Conservation (phyloP, 2,797 vertebrate genomes). For the Macroramphosus scolopax region DNA sequence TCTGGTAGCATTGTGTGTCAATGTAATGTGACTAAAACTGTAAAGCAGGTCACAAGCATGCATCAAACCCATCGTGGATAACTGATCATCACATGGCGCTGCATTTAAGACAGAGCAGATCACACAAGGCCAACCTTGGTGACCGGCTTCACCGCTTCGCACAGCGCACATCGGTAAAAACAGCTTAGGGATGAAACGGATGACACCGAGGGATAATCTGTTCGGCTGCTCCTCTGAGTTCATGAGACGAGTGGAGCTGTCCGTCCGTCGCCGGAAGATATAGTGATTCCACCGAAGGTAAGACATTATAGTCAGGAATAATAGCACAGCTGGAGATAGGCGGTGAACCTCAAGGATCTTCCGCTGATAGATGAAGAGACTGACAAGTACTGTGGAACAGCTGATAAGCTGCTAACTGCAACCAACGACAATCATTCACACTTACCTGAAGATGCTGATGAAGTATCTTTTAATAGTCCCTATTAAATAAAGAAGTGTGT, state of each 20-base stretch:
- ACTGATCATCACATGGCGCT: constrained; percentile 24
- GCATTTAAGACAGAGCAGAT: constrained; percentile 30
- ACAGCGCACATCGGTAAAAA: constrained; percentile 27
- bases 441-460: constrained; percentile 57
- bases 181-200: constrained; percentile 25
- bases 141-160: constrained; percentile 5
- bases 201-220: constrained; percentile 26
- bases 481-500: constrained; percentile 23
- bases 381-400: constrained; percentile 29
- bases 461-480: constrained; percentile 48
- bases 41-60: constrained; percentile 33
- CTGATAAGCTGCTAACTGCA: constrained; percentile 45
- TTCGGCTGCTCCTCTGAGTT: constrained; percentile 10
- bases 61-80: constrained; percentile 44
- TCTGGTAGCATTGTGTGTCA: constrained; percentile 3
- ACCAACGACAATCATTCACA: constrained; percentile 51
- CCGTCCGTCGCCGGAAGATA: constrained; percentile 6
- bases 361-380: constrained; percentile 49
- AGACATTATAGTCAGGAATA: constrained; percentile 42
- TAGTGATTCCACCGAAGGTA: constrained; percentile 25
- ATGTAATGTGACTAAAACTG: constrained; percentile 23
- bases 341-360: constrained; percentile 38
- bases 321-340: constrained; percentile 7
- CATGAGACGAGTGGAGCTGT: constrained; percentile 3
- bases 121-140: constrained; percentile 28